Base-by-base conservation (phyloP, 2,113 vertebrate genomes). In the Pycnonotus jocosus region DNA sequence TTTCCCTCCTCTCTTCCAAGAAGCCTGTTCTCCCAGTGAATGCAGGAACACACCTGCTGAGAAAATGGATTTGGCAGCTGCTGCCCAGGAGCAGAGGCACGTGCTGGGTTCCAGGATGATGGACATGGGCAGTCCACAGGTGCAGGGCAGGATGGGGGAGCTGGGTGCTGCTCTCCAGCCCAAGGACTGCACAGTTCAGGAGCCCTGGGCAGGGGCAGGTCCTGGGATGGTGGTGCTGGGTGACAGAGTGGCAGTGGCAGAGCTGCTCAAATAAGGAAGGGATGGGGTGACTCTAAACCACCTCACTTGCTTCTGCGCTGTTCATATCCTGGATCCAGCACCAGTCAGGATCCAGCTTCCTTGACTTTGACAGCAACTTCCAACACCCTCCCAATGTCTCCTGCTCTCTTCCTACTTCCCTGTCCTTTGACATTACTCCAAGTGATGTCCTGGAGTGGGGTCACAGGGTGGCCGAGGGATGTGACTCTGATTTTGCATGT, bases 1-100 rank as follows among this genome's bases (percentile, higher is more conserved):
- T 82, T 44, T 73, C 35, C 15, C 44, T 11, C 12, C 7, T 53
- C 42, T 79, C 28, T 80, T 82, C 58, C 17, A 5, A 45, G 77
- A 85, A 79, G 42, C 79, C 44, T 35, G 0, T 57, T 82, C 44
- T 83, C 53, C 28, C 51, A 48, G 44, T 8, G 37, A 93, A 65
- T 47, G 73, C 57, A 81, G 56, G 66, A 79, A 61, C 48, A 42
- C 70, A 91, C 81, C 86, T 95, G 92, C 95, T 84, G 81, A 91
- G 73, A 31, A 81, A 91, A 82, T 21, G 57, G 48, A 69, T 72
- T 70, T 81, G 56, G 57, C 83, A 97, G 94, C 86, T 92, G 88
- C 71, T 73, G 70, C 30, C 50, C 12, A 2, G 45, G 81, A 78
- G 81, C 83, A 81, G 76, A n/a, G 50, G 37, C 42, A 58, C 0